Evolutionary conservation across 2,888 invertebrate genomes (phyloP).

Genomic region (Tenthredo notha): DNA sequence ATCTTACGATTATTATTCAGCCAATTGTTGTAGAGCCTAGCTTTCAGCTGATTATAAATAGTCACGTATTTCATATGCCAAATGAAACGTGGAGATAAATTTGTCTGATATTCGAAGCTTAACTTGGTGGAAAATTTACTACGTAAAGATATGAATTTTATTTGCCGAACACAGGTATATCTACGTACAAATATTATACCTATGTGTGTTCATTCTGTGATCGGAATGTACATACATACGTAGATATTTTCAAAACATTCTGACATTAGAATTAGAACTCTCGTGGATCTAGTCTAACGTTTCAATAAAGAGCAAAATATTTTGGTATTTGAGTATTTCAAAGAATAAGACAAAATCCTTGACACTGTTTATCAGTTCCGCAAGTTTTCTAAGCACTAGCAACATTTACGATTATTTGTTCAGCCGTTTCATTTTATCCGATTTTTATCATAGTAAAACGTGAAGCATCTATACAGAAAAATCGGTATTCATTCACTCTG

Average conservation of each 20-base stretch:
- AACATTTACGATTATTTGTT: neutral
- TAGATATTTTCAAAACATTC: neutral
- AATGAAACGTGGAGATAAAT: neutral
- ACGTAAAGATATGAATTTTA: neutral
- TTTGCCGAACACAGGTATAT: neutral
- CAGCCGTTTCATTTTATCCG: neutral
- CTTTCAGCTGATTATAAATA: neutral
- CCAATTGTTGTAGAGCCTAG: neutral
- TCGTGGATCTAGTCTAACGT: neutral
- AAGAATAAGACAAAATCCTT: neutral
- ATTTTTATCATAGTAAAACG: conserved; percentile 20
- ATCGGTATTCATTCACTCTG: neutral
- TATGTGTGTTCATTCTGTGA: neutral
- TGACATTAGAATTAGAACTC: neutral
- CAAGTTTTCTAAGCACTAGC: neutral
- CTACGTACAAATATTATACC: neutral
- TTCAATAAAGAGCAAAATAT: neutral
- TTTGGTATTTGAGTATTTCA: neutral
- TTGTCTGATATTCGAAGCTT: neutral
- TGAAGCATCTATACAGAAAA: neutral
- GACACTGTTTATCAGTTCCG: conserved; percentile 16
- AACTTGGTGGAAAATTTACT: neutral
- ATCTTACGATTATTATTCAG: neutral
- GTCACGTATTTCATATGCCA: neutral
- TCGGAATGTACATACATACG: neutral